Conservation (phyloP, 1,140 invertebrate genomes). For the Maniola jurtina region DNA sequence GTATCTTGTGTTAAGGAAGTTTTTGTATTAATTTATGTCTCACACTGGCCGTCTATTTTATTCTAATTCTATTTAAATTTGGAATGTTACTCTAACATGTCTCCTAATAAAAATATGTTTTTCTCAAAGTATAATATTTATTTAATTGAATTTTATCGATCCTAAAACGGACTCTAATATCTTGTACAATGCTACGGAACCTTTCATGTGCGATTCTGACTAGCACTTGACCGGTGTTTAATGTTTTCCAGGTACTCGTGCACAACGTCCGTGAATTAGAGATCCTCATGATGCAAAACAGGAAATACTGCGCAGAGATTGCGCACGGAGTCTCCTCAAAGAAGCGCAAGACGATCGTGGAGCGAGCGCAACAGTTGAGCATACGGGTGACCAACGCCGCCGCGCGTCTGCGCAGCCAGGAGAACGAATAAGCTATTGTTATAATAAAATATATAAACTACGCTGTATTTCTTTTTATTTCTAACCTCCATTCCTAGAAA, state of each 20-base stretch:
- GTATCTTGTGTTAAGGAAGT: too few relatives aligned
- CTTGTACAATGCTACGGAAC: too few relatives aligned
- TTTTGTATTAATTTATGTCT: too few relatives aligned
- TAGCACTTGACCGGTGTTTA: neutral
- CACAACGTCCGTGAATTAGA: constrained; percentile 91
- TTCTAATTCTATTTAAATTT: too few relatives aligned
- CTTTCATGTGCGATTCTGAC: too few relatives aligned
- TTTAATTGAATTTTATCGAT: too few relatives aligned
- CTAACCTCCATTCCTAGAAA: neutral
- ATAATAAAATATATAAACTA: constrained; percentile 39
- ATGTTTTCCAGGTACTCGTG: constrained; percentile 82
- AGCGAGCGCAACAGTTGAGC: constrained; percentile 96
- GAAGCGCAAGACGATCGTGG: constrained; percentile 97
- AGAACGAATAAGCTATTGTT: constrained; percentile 92
- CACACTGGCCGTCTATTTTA: too few relatives aligned
- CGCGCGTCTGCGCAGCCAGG: constrained; percentile 97
- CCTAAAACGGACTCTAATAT: too few relatives aligned
- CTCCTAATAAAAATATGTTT: too few relatives aligned
- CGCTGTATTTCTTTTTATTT: constrained; percentile 16
- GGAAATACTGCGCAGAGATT: constrained; percentile 98
- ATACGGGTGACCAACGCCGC: constrained; percentile 97
- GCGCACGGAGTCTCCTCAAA: constrained; percentile 97
- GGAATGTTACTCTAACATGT: too few relatives aligned
- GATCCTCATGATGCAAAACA: constrained; percentile 99
- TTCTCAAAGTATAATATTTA: too few relatives aligned